Evolutionary conservation across 2,888 invertebrate species (phyloP).

Genomic region (Flexamia atlantica): DNA sequence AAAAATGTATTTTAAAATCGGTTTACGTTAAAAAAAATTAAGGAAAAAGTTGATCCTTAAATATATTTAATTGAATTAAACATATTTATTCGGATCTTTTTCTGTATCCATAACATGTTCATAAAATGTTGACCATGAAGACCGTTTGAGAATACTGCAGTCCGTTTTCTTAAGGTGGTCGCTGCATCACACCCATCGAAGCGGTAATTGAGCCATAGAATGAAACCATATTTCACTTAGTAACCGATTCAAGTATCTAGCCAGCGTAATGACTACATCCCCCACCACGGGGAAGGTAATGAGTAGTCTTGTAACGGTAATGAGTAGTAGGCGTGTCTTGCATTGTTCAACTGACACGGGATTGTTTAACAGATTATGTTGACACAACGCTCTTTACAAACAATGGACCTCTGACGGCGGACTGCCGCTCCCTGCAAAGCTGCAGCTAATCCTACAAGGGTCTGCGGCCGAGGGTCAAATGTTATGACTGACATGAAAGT

Average conservation of each 20-base stretch:
- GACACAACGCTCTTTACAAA: conserved; percentile 52
- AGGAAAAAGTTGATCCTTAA: too few species aligned
- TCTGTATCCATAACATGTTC: too few species aligned
- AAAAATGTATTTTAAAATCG: too few species aligned
- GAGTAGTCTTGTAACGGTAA: conserved; percentile 48
- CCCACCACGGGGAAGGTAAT: conserved; percentile 1
- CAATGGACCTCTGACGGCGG: conserved; percentile 37
- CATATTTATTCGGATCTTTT: too few species aligned
- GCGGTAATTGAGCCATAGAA: too few species aligned
- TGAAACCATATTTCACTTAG: background rate
- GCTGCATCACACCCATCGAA: too few species aligned
- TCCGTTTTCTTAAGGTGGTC: too few species aligned
- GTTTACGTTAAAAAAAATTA: too few species aligned
- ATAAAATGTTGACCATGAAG: too few species aligned
- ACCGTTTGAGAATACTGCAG: too few species aligned
- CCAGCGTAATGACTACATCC: conserved; percentile 8
- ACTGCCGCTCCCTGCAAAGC: conserved; percentile 10
- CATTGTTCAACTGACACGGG: conserved; percentile 41
- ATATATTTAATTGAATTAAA: too few species aligned
- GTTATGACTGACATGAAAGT: too few species aligned
- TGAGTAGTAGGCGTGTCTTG: conserved; percentile 41
- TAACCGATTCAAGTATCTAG: background rate
- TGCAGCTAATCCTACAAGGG: conserved; percentile 6
- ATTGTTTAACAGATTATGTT: conserved; percentile 55
- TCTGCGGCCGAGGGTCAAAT: background rate